Evolutionary conservation across 1,140 invertebrate genomes (phyloP), one percentile per base, ranked within the genome.

Genomic region (Leptinotarsa defecta): DNA sequence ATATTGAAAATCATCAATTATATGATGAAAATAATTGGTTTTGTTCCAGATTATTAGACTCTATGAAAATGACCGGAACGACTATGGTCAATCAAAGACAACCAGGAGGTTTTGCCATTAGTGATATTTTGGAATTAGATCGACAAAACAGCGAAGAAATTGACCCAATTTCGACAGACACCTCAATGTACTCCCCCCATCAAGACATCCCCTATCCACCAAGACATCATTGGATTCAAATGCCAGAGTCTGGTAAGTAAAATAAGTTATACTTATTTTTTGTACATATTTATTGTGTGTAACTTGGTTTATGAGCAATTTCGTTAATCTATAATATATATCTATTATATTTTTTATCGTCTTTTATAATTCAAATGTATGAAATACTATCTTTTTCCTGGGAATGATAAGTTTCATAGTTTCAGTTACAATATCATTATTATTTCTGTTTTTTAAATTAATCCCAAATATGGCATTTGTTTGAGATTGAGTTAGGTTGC

Each of bases 21-120:
- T 3, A 11, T 43, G 8, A 15, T 57, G 1, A 57, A 57, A 17
- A 22, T 22, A 68, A 34, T 70, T 80, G 62, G 76, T 82, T 80
- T 83, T 79, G 20, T 86, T 87, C 8, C 86, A 92, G 91, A 72
- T 85, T 92, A 48, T 82, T 92, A 82, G 90, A 92, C 80, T 90
- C 88, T 78, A 91, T 91, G 88, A 92, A 91, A 85, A 89, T 91
- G 85, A 89, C 89, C 0, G 88, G 88, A 6, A 74, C 73, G 3
- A 73, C 77, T 34, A 77, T 80, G 24, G 78, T 77, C 20, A 83
- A 76, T 34, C 82, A 80, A 70, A 75, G 82, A 65, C 82, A 83
- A 87, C 87, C 48, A 84, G 89, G 89, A 1, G 87, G 90, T 34
- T 91, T 91, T 75, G 89, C 91, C 71, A 91, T 91, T 68, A 89